Evolutionary conservation across 2,888 invertebrate species (phyloP).

Genomic region (Kuschelorhynchus macadamiae): DNA sequence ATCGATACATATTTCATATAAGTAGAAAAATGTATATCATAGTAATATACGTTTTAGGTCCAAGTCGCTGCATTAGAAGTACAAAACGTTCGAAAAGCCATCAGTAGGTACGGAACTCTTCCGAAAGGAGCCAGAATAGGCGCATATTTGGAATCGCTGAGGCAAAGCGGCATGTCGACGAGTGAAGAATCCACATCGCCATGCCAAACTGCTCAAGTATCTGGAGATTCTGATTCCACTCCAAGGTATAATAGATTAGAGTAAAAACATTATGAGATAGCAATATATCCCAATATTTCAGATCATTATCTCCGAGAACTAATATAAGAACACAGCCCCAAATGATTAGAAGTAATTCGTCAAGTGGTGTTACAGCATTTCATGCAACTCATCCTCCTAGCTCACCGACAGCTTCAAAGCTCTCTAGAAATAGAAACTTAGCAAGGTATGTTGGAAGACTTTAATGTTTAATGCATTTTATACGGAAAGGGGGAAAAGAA

Average conservation of each 20-base stretch:
- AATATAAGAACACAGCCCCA: slow-evolving; percentile 79
- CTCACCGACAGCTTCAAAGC: slow-evolving; percentile 75
- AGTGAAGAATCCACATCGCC: slow-evolving; percentile 65
- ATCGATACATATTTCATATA: too few relatives aligned
- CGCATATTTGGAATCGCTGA: slow-evolving; percentile 94
- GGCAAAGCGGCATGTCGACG: slow-evolving; percentile 79
- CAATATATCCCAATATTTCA: too few relatives aligned
- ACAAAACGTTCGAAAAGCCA: slow-evolving; percentile 94
- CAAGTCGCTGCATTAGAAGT: slow-evolving; percentile 95
- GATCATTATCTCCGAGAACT: slow-evolving; percentile 77
- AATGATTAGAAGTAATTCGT: slow-evolving; percentile 92
- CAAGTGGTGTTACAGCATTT: slow-evolving; percentile 83
- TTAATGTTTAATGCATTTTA: not conserved
- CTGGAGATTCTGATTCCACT: slow-evolving; percentile 61
- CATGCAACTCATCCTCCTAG: slow-evolving; percentile 71
- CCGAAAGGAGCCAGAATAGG: slow-evolving; percentile 98
- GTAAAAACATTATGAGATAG: too few relatives aligned
- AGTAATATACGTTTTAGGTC: slow-evolving; percentile 71
- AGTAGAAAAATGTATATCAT: too few relatives aligned
- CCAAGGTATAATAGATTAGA: too few relatives aligned
- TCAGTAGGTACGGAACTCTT: slow-evolving; percentile 95
- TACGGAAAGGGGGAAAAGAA: too few relatives aligned
- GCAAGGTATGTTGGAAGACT: slow-evolving; percentile 36
- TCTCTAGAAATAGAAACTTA: slow-evolving; percentile 71
- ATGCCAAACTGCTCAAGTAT: slow-evolving; percentile 52